phyloP scores from a whole-genome alignment of 2,888 invertebrate genomes.

The Ctenicera cuprea region DNA sequence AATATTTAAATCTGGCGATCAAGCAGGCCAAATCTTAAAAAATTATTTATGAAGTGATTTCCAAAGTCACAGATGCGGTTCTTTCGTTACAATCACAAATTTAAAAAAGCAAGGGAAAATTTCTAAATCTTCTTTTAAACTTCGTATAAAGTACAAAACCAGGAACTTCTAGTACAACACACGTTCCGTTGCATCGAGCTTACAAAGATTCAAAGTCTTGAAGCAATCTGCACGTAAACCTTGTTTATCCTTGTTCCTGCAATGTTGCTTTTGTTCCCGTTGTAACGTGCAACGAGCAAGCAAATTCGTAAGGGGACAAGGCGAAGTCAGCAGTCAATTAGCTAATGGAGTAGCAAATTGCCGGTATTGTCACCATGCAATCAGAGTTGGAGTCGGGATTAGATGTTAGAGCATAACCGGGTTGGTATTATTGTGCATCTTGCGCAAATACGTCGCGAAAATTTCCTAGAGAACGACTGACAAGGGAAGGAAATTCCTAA shows the following conservation, averaged over 20 bases:
- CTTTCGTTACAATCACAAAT: no score
- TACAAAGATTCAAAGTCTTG: background rate
- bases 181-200: conserved; percentile 14
- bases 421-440: conserved; percentile 38
- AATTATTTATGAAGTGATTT: no score
- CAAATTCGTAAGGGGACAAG: conserved; percentile 19
- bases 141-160: background rate
- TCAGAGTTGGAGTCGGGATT: conserved; percentile 52
- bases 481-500: no score
- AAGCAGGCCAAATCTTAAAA: no score
- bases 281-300: conserved; percentile 9
- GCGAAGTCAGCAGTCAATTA: conserved; percentile 67
- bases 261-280: background rate
- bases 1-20: no score
- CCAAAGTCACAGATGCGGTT: no score
- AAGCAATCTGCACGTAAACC: background rate
- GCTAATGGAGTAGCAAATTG: conserved; percentile 67
- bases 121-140: no score
- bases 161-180: conserved; percentile 5
- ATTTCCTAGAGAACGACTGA: background rate
- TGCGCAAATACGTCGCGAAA: conserved; percentile 10
- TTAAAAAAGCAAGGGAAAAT: no score
- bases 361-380: conserved; percentile 65
- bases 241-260: background rate
- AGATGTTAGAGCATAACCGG: conserved; percentile 40